phyloP scores from a whole-genome alignment of 1,140 invertebrate genomes.

The Aphaenogaster rudis region DNA sequence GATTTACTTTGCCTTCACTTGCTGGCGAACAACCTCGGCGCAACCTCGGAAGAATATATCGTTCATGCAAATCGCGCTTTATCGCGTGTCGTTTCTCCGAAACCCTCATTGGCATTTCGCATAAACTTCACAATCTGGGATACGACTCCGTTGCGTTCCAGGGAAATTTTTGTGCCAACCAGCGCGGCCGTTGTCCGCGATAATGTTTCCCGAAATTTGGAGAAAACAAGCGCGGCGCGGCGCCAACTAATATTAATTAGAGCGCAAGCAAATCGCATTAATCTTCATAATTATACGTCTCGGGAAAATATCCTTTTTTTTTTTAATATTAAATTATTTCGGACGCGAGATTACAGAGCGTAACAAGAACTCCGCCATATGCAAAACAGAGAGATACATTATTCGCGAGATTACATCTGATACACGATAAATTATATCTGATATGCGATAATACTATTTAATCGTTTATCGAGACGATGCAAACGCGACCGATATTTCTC shows the following conservation, averaged over 20 bases:
- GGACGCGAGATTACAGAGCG: not conserved
- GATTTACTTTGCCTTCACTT: constrained; percentile 27
- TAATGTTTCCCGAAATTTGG: constrained; percentile 39
- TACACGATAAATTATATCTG: constrained; percentile 9
- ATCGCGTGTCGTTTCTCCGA: constrained; percentile 5
- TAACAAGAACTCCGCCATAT: not conserved
- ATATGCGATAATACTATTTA: constrained; percentile 10
- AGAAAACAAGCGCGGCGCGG: constrained; percentile 23
- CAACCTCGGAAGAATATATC: constrained; percentile 18
- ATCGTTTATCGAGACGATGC: not conserved
- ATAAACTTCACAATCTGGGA: constrained; percentile 21
- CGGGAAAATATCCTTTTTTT: constrained; percentile 2
- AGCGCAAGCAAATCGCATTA: constrained; percentile 26
- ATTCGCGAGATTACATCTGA: constrained; percentile 2
- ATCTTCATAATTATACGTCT: constrained; percentile 19
- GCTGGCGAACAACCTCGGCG: not conserved
- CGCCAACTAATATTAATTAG: constrained; percentile 52
- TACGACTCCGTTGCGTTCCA: not conserved
- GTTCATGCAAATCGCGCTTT: constrained; percentile 37
- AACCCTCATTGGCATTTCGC: constrained; percentile 30
- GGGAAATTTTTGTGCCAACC: not conserved
- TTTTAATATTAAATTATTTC: constrained; percentile 26
- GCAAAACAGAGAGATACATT: constrained; percentile 1
- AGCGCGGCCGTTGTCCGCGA: not conserved
- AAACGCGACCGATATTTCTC: not conserved